Conservation (phyloP, 2,113 vertebrate genomes). For the Myrmecobius fasciatus region DNA sequence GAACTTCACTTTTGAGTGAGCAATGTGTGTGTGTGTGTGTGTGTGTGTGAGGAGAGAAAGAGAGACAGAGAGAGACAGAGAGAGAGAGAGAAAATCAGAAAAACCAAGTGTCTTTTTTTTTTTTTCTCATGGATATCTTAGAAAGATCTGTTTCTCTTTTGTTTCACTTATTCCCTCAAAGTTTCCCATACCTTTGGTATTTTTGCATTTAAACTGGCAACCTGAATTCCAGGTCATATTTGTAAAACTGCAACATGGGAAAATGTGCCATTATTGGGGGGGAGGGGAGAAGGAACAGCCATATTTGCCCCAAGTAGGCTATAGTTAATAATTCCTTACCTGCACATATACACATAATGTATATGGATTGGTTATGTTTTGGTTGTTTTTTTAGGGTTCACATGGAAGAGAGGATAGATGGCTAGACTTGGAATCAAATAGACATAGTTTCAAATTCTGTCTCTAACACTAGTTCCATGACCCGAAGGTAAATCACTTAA, state of each 20-base stretch:
- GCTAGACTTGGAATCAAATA: not conserved
- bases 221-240: slow-evolving; percentile 25
- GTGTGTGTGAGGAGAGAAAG: not conserved
- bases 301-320: slow-evolving; percentile 50
- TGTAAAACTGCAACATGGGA: not conserved
- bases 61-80: not conserved
- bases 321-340: not conserved
- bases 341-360: no score
- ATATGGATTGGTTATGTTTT: not conserved
- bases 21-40: slow-evolving; percentile 39
- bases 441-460: not conserved
- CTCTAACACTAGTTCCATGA: not conserved
- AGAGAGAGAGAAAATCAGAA: not conserved
- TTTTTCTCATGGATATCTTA: no score
- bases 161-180: slow-evolving; percentile 40
- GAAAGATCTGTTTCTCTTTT: not conserved
- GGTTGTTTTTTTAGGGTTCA: not conserved
- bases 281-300: slow-evolving; percentile 28
- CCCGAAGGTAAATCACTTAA: not conserved
- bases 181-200: slow-evolving; percentile 29
- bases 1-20: no score
- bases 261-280: not conserved
- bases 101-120: slow-evolving; percentile 6
- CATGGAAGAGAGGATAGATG: not conserved
- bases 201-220: slow-evolving; percentile 35